These are phyloP conservation scores for Crotalus helleri DNA, from an alignment of 2,113 vertebrate species.

Conservation along the genomic window DNA sequence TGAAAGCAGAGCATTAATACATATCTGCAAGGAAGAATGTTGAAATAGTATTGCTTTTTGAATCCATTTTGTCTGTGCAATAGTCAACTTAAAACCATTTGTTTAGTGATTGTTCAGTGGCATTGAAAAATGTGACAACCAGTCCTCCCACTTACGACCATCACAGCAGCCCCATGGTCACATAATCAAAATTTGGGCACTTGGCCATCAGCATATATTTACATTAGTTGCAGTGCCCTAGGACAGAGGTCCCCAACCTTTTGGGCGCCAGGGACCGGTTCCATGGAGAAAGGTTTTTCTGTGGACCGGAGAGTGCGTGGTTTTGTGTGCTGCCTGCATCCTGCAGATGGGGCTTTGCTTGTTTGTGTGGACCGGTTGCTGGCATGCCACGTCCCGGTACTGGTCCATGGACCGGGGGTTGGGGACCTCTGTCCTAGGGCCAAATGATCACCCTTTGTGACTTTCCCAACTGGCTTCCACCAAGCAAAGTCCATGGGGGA, in stretches of 20 bases:
- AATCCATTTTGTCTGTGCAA: background rate
- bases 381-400: accelerated
- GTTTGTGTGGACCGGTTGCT: too few species aligned
- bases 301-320: too few species aligned
- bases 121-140: background rate
- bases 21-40: background rate
- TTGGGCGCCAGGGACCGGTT: too few species aligned
- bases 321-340: too few species aligned
- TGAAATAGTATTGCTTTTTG: background rate
- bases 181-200: background rate
- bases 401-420: too few species aligned
- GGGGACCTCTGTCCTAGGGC: background rate
- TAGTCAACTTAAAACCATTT: background rate
- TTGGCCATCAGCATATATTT: background rate
- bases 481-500: background rate
- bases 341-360: too few species aligned
- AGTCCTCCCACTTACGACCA: background rate
- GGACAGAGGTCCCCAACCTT: too few species aligned
- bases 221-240: background rate
- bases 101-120: background rate
- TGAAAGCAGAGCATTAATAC: background rate
- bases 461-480: background rate
- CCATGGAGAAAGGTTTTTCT: too few species aligned
- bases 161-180: background rate
- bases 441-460: background rate